Conservation (phyloP, 2,113 vertebrate genomes). For the Cephalopterus ornatus region DNA sequence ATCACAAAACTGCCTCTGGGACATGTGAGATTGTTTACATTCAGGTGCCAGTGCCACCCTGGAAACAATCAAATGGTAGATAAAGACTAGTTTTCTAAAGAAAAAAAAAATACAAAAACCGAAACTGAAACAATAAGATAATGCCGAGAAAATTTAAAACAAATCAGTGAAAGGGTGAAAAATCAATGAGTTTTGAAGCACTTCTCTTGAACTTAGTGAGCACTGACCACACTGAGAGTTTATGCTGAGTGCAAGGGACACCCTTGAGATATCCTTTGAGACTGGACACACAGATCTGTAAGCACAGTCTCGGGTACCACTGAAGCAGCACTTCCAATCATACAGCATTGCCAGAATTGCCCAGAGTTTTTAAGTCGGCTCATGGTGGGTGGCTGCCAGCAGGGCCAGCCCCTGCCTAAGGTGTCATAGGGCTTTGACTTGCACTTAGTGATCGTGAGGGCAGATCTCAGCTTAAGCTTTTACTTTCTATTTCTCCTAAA, state of each 20-base stretch:
- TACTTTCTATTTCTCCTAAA: not conserved
- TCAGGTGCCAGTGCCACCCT: slow-evolving; percentile 13
- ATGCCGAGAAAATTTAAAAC: not conserved
- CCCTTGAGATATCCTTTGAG: not conserved
- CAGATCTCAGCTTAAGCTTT: not conserved
- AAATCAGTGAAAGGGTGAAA: not conserved
- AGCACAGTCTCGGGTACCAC: not conserved
- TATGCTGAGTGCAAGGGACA: not conserved
- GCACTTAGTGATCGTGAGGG: rapidly evolving
- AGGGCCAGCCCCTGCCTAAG: not conserved
- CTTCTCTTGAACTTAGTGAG: not conserved
- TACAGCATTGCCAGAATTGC: not conserved
- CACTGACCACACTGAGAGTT: not conserved
- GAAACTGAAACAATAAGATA: not conserved
- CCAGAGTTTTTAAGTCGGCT: not conserved
- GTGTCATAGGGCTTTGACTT: not conserved
- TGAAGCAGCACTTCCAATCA: not conserved
- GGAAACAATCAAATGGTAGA: not conserved
- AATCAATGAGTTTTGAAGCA: not conserved
- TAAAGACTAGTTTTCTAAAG: not conserved
- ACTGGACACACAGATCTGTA: no score
- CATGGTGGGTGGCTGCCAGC: not conserved
- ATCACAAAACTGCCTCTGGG: not conserved
- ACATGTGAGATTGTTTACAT: not conserved
- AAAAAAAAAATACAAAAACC: not conserved